These are phyloP conservation scores for Plagiodera versicolora DNA, from an alignment of 2,888 invertebrate genomes.

Conservation along the genomic window DNA sequence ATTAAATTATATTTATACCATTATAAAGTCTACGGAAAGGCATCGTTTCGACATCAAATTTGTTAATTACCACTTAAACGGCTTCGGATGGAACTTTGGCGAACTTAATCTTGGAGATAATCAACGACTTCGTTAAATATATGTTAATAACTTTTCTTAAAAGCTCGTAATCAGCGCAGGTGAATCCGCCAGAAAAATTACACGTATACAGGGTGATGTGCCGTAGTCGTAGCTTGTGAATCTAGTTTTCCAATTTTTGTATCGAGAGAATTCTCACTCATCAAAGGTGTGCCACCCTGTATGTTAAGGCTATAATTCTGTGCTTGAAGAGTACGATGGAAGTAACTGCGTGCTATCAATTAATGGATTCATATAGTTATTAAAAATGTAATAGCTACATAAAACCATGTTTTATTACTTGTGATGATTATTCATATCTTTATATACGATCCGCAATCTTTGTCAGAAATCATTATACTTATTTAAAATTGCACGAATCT, in stretches of 20 bases:
- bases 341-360: conserved; percentile 12
- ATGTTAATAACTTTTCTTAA: conserved; percentile 15
- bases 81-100: conserved; percentile 22
- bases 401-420: conserved; percentile 24
- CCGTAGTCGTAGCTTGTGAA: too few species aligned
- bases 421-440: conserved; percentile 21
- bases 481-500: neutral
- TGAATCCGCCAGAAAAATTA: conserved; percentile 17
- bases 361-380: conserved; percentile 25
- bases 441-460: conserved; percentile 9
- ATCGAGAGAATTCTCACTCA: neutral
- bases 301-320: conserved; percentile 25
- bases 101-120: conserved; percentile 23
- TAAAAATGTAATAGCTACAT: conserved; percentile 23
- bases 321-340: conserved; percentile 13
- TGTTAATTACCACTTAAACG: conserved; percentile 29
- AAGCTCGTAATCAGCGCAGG: conserved; percentile 31
- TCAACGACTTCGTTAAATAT: conserved; percentile 5
- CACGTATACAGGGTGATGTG: conserved; percentile 1
- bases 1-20: conserved; percentile 27
- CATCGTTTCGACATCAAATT: conserved; percentile 24
- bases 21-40: conserved; percentile 21
- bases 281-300: too few species aligned
- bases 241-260: too few species aligned
- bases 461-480: neutral